Base-by-base conservation (phyloP, 2,113 vertebrate species). In the Oenanthe melanoleuca region DNA sequence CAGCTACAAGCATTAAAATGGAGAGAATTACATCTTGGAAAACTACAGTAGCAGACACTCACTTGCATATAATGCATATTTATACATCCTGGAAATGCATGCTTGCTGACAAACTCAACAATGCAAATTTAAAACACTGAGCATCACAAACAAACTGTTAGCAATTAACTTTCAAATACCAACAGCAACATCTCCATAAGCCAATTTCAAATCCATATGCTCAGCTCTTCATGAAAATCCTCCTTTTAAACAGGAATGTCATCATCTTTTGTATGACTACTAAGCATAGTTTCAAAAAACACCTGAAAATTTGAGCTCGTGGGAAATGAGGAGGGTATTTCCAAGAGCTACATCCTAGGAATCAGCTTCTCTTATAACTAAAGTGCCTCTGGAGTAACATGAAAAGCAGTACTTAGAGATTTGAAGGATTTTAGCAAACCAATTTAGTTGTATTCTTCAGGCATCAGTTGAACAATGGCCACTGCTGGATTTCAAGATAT, bases 1-100 rank as follows among this genome's bases (percentile, higher is more conserved):
- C 65, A 92, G n/a, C 77, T 75, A 74, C 63, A 61, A 80, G 59
- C 89, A 91, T 81, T 92, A 89, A 94, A 91, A 92, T 23, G 19
- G 45, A 44, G 72, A 94, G 84, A 95, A 95, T 57, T 91, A 93
- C 89, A 93, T 69, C 59, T 83, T 66, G 47, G 86, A 88, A 91
- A 89, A 78, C 78, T 80, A 86, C 57, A 92, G 83, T 66, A 95
- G 55, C 73, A 95, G 86, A 52, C 64, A 93, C 29, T 50, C 28
- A 1, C 96, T 96, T 92, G 83, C 94, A 93, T 93, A 67, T 61
- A 95, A 92, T 93, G 56, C 87, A 91, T 96, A 96, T 96, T 95
- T 88, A 94, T 92, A 78, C 24, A 79, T 7, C 89, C 79, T 78
- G 82, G 75, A 96, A 95, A 92, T 47, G 65, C 60, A 84, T 63